phyloP scores from a whole-genome alignment of 2,113 vertebrate species.

The Alouatta palliata region DNA sequence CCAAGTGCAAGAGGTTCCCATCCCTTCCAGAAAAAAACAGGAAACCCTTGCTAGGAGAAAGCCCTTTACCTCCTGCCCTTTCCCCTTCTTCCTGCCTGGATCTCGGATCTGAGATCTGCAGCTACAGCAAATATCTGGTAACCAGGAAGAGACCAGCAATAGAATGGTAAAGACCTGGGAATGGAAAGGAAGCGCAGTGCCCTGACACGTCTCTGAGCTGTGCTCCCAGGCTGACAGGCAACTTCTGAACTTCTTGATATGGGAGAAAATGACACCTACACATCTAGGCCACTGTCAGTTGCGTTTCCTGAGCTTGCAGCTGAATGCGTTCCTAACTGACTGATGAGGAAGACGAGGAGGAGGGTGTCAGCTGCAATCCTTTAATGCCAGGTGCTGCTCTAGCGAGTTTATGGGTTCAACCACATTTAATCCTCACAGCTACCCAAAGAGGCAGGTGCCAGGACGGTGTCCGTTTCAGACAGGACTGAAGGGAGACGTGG shows the following conservation, averaged over 20 bases:
- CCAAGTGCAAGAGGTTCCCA: not conserved
- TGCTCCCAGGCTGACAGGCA: not conserved
- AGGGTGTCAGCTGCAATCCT: rapidly evolving
- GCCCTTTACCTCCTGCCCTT: not conserved
- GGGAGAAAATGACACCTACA: not conserved
- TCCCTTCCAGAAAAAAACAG: not conserved
- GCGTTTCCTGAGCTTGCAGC: not conserved
- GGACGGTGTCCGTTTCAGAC: rapidly evolving
- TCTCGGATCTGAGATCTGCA: not conserved
- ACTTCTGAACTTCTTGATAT: not conserved
- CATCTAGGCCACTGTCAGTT: not conserved
- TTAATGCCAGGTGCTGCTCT: not conserved
- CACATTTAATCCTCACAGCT: not conserved
- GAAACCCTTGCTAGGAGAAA: not conserved
- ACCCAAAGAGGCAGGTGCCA: rapidly evolving
- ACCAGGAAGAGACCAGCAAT: not conserved
- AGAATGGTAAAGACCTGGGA: not conserved
- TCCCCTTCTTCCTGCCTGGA: not conserved
- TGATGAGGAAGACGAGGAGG: not conserved
- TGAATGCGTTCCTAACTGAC: not conserved
- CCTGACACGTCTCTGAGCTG: too few relatives aligned
- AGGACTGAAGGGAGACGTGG: not conserved
- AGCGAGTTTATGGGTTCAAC: rapidly evolving
- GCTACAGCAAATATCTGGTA: not conserved
- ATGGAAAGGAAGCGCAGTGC: not conserved